A percentile compares a stretch with the other conserved stretches of the same genome.
Evolutionary conservation across 1,140 invertebrate species (phyloP).

Genomic region (Drosophila nasuta): DNA sequence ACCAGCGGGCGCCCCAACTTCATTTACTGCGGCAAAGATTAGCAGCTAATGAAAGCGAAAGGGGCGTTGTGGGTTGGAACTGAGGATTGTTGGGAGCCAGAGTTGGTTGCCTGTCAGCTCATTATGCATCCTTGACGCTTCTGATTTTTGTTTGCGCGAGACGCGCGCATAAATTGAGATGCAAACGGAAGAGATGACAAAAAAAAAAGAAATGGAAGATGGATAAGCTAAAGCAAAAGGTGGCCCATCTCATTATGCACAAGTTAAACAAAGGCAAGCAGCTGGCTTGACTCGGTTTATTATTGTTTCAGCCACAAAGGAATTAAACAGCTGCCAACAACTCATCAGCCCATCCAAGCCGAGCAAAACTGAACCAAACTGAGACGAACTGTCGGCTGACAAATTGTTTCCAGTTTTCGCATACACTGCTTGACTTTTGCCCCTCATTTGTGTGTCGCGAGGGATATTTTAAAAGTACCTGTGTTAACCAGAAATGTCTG

Average conservation of each 20-base stretch:
- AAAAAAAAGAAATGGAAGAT: slow-evolving; percentile 5
- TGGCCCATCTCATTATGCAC: slow-evolving; percentile 67
- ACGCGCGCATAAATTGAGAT: slow-evolving; percentile 77
- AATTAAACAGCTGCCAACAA: slow-evolving; percentile 67
- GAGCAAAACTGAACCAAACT: neutral
- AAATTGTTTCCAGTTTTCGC: slow-evolving; percentile 17
- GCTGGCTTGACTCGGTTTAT: slow-evolving; percentile 48
- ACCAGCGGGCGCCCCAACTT: slow-evolving; percentile 52
- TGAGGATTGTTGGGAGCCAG: neutral
- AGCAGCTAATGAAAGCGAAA: slow-evolving; percentile 63
- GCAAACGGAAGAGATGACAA: slow-evolving; percentile 43
- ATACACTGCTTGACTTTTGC: neutral
- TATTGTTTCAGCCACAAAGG: slow-evolving; percentile 77
- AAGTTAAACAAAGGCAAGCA: slow-evolving; percentile 66
- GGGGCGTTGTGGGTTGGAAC: too few species aligned
- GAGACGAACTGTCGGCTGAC: neutral
- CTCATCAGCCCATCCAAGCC: slow-evolving; percentile 44
- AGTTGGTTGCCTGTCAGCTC: slow-evolving; percentile 46
- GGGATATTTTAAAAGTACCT: neutral
- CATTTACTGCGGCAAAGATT: slow-evolving; percentile 62
- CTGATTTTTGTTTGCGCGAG: slow-evolving; percentile 75
- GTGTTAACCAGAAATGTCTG: neutral
- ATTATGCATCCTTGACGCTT: slow-evolving; percentile 76
- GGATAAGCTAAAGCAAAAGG: slow-evolving; percentile 11
- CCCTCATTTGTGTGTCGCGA: neutral